Evolutionary conservation across 1,140 invertebrate genomes (phyloP).

Genomic region (Schlechtendalia chinensis): DNA sequence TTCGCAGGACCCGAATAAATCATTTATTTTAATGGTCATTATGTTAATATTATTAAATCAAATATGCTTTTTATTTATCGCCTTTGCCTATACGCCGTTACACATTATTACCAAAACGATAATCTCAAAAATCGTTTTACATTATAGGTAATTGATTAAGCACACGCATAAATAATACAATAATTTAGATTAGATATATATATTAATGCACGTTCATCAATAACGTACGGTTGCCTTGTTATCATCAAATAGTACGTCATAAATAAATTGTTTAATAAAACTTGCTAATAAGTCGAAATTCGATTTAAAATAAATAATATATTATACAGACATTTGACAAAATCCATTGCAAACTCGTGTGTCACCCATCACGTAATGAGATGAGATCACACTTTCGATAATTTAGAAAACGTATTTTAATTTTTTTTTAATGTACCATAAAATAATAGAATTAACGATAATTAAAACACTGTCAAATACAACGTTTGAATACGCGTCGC

Average conservation of each 20-base stretch:
- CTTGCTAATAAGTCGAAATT: background rate
- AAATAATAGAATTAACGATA: too few species aligned
- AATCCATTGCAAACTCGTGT: too few species aligned
- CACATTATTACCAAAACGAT: background rate
- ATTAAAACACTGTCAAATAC: too few species aligned
- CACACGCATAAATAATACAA: background rate
- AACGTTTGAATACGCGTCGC: too few species aligned
- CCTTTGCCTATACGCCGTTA: too few species aligned
- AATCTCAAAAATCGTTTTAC: conserved; percentile 7
- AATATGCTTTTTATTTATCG: too few species aligned
- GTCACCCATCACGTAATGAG: too few species aligned
- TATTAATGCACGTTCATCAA: background rate
- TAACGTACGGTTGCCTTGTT: background rate
- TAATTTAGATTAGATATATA: background rate
- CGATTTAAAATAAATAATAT: too few species aligned
- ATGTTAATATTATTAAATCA: conserved; percentile 21
- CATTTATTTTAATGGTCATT: background rate
- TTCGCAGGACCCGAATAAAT: background rate
- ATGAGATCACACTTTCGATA: too few species aligned
- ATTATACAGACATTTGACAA: too few species aligned
- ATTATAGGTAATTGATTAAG: background rate
- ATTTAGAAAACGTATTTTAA: too few species aligned
- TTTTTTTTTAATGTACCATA: too few species aligned
- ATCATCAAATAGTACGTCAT: background rate
- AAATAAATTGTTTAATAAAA: background rate